phyloP scores from a whole-genome alignment of 2,797 vertebrate genomes.

The Microhierax caerulescens region DNA sequence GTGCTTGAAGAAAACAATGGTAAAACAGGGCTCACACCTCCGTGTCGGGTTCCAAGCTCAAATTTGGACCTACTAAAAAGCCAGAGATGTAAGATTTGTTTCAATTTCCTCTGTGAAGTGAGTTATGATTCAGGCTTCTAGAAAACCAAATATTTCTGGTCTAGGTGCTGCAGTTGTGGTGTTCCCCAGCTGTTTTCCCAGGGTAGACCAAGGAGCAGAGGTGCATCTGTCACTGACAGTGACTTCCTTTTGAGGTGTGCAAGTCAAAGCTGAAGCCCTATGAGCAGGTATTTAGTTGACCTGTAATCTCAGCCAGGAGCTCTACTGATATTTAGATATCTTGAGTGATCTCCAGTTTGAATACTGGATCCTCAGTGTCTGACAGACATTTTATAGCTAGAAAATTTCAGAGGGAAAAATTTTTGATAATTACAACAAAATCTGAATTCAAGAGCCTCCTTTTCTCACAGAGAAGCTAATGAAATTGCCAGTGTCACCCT shows the following conservation, averaged over 20 bases:
- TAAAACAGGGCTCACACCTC: background rate
- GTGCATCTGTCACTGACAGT: background rate
- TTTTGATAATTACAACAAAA: background rate
- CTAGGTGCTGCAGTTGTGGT: background rate
- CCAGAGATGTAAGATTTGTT: background rate
- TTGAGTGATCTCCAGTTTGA: background rate
- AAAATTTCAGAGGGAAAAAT: background rate
- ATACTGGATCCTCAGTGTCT: background rate
- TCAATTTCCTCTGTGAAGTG: background rate
- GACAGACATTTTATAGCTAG: background rate
- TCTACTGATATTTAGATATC: background rate
- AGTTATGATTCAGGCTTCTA: background rate
- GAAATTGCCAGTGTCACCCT: background rate
- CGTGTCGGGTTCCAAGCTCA: background rate
- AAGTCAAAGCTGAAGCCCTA: background rate
- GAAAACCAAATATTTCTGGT: background rate
- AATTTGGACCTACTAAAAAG: background rate
- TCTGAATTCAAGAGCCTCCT: background rate
- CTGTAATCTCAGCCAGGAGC: background rate
- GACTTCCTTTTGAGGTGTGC: background rate
- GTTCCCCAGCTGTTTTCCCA: background rate
- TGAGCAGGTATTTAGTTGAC: background rate
- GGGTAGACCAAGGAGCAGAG: background rate
- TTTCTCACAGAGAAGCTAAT: background rate
- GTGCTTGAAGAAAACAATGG: background rate